Evolutionary conservation across 2,113 vertebrate species (phyloP).

Genomic region (Hiodon tergisus): DNA sequence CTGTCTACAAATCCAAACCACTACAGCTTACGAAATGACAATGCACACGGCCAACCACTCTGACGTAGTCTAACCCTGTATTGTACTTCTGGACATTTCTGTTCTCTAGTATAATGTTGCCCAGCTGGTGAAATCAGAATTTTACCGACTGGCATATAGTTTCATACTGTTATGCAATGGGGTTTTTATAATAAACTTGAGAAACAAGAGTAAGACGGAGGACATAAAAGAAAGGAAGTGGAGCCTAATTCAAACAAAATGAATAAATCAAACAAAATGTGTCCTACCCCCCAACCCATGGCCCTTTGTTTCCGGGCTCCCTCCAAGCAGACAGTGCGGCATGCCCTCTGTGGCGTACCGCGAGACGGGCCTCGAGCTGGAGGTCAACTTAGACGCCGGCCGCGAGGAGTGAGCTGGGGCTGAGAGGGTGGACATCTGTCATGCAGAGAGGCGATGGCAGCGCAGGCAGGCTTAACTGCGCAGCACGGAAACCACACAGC

Average conservation of each 20-base stretch:
- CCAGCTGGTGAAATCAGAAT: not conserved
- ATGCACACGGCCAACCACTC: no score
- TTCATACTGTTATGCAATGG: not conserved
- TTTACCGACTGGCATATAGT: not conserved
- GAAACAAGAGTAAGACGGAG: not conserved
- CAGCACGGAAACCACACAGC: no score
- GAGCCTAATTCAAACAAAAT: not conserved
- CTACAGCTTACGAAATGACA: no score
- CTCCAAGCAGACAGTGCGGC: not conserved
- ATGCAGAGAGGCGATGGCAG: not conserved
- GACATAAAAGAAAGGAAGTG: not conserved
- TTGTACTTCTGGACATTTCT: no score
- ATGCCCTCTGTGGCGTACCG: not conserved
- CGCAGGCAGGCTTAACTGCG: not conserved
- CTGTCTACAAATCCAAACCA: no score
- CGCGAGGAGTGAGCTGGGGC: not conserved
- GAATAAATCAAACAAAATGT: not conserved
- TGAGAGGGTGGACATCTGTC: conserved; percentile 9
- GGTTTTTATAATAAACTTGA: not conserved
- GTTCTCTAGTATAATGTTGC: no score
- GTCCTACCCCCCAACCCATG: not conserved
- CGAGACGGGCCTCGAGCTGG: not conserved
- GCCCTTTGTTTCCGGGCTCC: not conserved
- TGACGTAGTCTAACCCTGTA: no score
- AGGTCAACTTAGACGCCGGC: not conserved